Evolutionary conservation across 2,888 invertebrate genomes (phyloP), one percentile per base, ranked within the genome.

Genomic region (Plebejus melissa): DNA sequence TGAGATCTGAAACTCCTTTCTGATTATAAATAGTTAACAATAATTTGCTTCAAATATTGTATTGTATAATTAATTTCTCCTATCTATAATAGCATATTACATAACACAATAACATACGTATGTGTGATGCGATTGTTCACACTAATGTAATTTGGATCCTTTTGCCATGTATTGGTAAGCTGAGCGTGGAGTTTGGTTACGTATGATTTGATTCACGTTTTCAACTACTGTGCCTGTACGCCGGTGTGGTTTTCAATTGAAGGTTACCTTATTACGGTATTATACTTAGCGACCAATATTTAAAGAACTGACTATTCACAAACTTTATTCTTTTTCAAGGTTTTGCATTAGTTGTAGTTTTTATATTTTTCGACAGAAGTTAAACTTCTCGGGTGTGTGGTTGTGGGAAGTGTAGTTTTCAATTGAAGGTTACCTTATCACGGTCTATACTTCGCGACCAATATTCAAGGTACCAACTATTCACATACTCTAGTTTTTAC

Each of bases 181-280:
- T 28, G 72, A 50, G 72, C 46, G 65, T 65, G 65, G 65, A 54
- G 41, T 70, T 41, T n/a, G 46, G 72, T 54, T 50, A 72, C 72
- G 72, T 50, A 32, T 72, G 72, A 72, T 72, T 72, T 54, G 22
- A 28, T 72, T 50, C 32, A 50, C 46, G 50, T 72, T 50, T 46
- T 32, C 32, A 65, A 65, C 22, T 22, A 22, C 22, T 22, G 22
- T 22, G 22, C 32, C 32, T 36, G 65, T 32, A 65, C 32, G 65
- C 11, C 65, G 32, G 65, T 36, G 32, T 65, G 65, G 65, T 65
- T 65, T 32, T 65, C 60, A 65, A 65, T 65, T 0, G 60, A 65
- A 65, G 28, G 60, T 28, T 60, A 60, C 22, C 28, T n/a, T 4
- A 16, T 16, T 58, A 58, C 4, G 58, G 28, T 57, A 16, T 57